phyloP scores from a whole-genome alignment of 1,140 invertebrate species.

The Bombus sylvicola region DNA sequence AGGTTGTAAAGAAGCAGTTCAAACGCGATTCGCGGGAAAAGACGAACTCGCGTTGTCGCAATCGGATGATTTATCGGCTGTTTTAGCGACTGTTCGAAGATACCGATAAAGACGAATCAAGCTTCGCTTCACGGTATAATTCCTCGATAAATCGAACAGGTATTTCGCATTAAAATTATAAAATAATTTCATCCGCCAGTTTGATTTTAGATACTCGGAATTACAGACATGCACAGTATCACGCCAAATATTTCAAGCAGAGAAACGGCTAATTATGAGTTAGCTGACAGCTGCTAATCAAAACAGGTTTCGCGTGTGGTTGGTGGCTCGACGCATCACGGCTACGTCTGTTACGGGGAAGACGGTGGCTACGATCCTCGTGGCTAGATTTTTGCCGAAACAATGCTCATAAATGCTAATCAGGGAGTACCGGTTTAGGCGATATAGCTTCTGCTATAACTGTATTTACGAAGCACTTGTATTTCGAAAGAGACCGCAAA shows the following conservation, averaged over 20 bases:
- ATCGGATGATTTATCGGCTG: neutral
- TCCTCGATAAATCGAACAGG: neutral
- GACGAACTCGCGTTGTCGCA: too few relatives aligned
- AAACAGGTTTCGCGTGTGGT: slow-evolving; percentile 23
- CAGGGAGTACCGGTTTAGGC: slow-evolving; percentile 33
- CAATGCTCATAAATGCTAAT: slow-evolving; percentile 39
- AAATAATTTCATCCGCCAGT: neutral
- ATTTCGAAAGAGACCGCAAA: slow-evolving; percentile 27
- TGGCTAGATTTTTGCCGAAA: slow-evolving; percentile 6
- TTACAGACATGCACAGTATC: neutral
- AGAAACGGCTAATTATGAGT: slow-evolving; percentile 23
- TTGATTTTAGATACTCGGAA: neutral
- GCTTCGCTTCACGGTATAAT: neutral
- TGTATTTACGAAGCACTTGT: slow-evolving; percentile 47
- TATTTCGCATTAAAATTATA: neutral
- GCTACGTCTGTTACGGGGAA: neutral
- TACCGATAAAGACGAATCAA: neutral
- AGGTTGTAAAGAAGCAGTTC: slow-evolving; percentile 32
- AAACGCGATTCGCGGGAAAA: neutral
- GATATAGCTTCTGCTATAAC: slow-evolving; percentile 55
- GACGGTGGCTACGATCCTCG: neutral
- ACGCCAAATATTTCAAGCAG: neutral
- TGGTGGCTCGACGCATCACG: neutral
- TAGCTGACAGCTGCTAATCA: neutral
- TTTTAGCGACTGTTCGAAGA: neutral